Conservation (phyloP, 2,888 invertebrate genomes). For the Epicampocera succincta region DNA sequence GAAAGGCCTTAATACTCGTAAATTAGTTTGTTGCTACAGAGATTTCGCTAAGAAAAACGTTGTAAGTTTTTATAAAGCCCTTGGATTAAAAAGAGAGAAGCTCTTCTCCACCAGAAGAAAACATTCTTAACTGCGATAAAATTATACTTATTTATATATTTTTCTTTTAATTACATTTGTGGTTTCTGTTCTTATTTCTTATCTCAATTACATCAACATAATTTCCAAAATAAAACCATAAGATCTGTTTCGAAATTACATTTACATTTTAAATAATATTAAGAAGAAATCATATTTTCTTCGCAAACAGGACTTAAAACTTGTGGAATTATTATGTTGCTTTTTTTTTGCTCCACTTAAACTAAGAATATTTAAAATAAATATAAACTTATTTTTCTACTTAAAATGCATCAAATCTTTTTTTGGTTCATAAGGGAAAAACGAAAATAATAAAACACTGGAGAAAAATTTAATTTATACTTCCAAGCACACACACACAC, state of each 20-base stretch:
- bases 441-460: slow-evolving; percentile 46
- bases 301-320: slow-evolving; percentile 32
- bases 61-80: too few relatives aligned
- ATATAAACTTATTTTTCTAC: slow-evolving; percentile 40
- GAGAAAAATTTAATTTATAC: slow-evolving; percentile 57
- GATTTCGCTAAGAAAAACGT: too few relatives aligned
- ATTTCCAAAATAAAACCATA: slow-evolving; percentile 21
- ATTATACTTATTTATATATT: too few relatives aligned
- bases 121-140: too few relatives aligned
- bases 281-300: slow-evolving; percentile 29
- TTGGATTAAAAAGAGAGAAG: too few relatives aligned
- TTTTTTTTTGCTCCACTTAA: not conserved
- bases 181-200: not conserved
- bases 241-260: slow-evolving; percentile 9
- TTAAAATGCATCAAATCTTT: slow-evolving; percentile 46
- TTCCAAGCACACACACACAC: not conserved
- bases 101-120: too few relatives aligned
- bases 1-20: too few relatives aligned
- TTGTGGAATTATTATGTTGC: slow-evolving; percentile 32
- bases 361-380: slow-evolving; percentile 48
- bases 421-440: slow-evolving; percentile 26
- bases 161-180: slow-evolving; percentile 12
- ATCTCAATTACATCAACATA: not conserved
- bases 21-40: too few relatives aligned
- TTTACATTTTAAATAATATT: slow-evolving; percentile 46